Conservation (phyloP, 23 tunicate genomes). For the Ciona savignyi region DNA sequence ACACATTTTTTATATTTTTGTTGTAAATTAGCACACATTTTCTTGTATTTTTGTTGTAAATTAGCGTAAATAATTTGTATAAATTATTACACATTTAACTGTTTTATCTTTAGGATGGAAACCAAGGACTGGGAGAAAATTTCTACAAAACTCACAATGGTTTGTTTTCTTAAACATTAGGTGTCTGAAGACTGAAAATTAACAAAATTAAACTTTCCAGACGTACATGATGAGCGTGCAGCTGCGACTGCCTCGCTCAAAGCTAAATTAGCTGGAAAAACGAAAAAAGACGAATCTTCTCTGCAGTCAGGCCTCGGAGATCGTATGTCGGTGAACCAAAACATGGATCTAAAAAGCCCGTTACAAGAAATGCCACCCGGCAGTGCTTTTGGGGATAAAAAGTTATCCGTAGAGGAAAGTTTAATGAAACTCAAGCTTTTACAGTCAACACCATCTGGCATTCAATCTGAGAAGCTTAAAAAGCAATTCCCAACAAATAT, state of each 20-base stretch:
- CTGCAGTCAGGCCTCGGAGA: background rate
- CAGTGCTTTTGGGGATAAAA: background rate
- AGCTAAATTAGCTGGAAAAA: slow-evolving; percentile 40
- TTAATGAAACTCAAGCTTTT: slow-evolving; percentile 20
- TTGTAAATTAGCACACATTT: too few relatives aligned
- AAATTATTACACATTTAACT: background rate
- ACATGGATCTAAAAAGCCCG: background rate
- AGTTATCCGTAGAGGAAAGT: slow-evolving; percentile 7
- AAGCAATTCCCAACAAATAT: background rate
- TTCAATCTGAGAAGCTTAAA: background rate
- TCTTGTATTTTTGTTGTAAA: too few relatives aligned
- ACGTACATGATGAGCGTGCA: slow-evolving; percentile 30
- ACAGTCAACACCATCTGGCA: slow-evolving; percentile 20
- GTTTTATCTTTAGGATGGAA: background rate
- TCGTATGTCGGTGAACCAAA: background rate
- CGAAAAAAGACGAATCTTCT: background rate
- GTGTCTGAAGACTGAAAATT: too few relatives aligned
- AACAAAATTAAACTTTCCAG: slow-evolving; percentile 14
- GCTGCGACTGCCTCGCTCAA: slow-evolving; percentile 74
- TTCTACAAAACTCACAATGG: background rate
- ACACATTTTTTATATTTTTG: too few relatives aligned
- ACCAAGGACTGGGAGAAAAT: background rate
- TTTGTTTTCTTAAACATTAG: background rate
- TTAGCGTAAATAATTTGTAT: too few relatives aligned
- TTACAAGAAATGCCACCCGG: background rate